Evolutionary conservation across 2,888 invertebrate genomes (phyloP), one percentile per base, ranked within the genome.

Genomic region (Drosophila fulvimacula): DNA sequence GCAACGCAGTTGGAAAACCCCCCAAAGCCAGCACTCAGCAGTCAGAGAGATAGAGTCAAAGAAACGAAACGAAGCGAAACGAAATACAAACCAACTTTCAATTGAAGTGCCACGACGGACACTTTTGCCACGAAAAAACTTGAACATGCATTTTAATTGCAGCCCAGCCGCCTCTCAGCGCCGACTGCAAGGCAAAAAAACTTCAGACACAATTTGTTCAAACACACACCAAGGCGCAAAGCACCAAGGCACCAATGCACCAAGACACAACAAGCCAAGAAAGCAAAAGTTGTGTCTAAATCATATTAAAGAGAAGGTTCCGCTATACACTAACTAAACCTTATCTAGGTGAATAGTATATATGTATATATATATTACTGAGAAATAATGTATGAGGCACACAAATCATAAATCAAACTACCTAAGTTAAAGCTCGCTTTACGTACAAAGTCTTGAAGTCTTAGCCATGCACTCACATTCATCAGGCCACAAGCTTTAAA

Each of bases 71-170:
- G 41, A 17, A 41, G 21, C 11, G 41, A 41, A 17, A 41, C 17
- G 27, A 59, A 67, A 66, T 52, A 58, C 64, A 62, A 68, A 69
- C 21, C 82, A 77, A 76, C 76, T 76, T 77, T 77, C 77, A 75
- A 68, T 57, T 70, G 71, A 73, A 73, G 69, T 74, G 53, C 62
- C 52, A 34, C 59, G 41, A n/a, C 75, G 63, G 48, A 76, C 86
- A 86, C 82, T 27, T 27, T 75, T 81, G 84, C 87, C 79, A 77
- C 85, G 71, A 51, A 70, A 75, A 72, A 78, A 77, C 83, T 81
- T 80, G 81, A 84, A 84, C 88, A 84, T 84, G 88, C 78, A 85
- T 84, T 84, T 84, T 84, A 84, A 84, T 84, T 84, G 88, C 84
- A 73, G 67, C 61, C 71, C 66, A 77, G 51, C 72, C 67, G 71